Base-by-base conservation (phyloP, 2,888 invertebrate species). In the Athrips mouffetella region DNA sequence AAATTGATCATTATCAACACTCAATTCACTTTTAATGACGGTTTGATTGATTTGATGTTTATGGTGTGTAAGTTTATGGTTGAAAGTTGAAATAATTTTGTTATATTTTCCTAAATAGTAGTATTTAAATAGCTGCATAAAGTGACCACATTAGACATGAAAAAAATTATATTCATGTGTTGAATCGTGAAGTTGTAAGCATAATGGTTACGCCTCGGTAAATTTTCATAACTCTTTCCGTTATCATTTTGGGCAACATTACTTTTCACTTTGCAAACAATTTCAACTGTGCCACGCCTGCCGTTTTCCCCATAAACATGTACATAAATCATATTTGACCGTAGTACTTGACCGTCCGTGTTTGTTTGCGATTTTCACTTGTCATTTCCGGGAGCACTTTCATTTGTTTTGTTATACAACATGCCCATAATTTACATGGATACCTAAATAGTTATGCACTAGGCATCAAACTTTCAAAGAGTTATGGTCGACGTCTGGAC, bases 381-480 rank as follows among this genome's bases (percentile, higher is more conserved):
- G 53, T 18, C 44, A 13, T 65, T 77, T 77, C 74, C 74, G 73
- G 72, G 66, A 59, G 57, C 63, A 72, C 80, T 80, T 80, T 80
- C 79, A 58, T 70, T 73, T 62, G 59, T 62, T 70, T 80, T 80
- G 67, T 76, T 68, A 78, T 78, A 78, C 79, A 57, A 59, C 45
- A 42, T 47, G 31, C 8, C 16, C 20, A 31, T 31, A 37, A 3
- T 48, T 45, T 3, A 20, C 8, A 18, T 2, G 2, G 2, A 27
- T n/a, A 37, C 4, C 20, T 37, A 3, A n/a, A n/a, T n/a, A n/a
- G 18, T 40, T n/a, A 44, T 44, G 18, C 30, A 20, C 11, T 30
- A 47, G 30, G 48, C 48, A 53, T 47, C 48, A 50, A 52, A 60
- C 65, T 65, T 70, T 69, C 71, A 49, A 52, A 50, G 58, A 60